phyloP scores from a whole-genome alignment of 2,888 invertebrate genomes.

The Lasioglossum oenotherae region DNA sequence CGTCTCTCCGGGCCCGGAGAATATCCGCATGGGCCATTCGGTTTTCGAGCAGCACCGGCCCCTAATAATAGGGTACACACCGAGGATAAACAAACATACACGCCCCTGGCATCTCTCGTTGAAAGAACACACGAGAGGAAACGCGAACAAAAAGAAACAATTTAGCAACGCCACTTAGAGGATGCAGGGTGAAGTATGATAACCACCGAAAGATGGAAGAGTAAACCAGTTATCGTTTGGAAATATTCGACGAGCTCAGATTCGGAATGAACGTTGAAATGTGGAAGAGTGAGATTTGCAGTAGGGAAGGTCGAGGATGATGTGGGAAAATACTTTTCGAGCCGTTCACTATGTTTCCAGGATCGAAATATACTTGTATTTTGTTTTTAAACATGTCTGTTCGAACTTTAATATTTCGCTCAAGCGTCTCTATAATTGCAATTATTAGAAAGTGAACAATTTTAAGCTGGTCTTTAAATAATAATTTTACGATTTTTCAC shows the following conservation, averaged over 20 bases:
- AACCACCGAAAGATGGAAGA: conserved; percentile 44
- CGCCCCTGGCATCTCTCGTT: conserved; percentile 83
- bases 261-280: neutral
- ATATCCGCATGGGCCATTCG: conserved; percentile 71
- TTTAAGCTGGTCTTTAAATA: too few relatives aligned
- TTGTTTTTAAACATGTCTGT: too few relatives aligned
- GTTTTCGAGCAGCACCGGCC: conserved; percentile 71
- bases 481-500: neutral
- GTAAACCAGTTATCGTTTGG: conserved; percentile 17
- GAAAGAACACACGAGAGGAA: conserved; percentile 70
- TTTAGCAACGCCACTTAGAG: conserved; percentile 67
- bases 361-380: too few relatives aligned
- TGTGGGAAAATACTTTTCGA: neutral
- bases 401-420: too few relatives aligned
- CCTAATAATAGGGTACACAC: conserved; percentile 83
- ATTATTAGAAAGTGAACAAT: too few relatives aligned
- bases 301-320: too few relatives aligned
- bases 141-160: conserved; percentile 61
- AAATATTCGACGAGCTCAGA: neutral
- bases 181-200: conserved; percentile 54
- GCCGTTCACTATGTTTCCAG: too few relatives aligned
- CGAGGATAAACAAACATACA: conserved; percentile 84
- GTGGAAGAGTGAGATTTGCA: neutral
- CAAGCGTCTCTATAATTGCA: too few relatives aligned
- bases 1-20: conserved; percentile 66